Base-by-base conservation (phyloP, 2,797 vertebrate species). In the Peromyscus melanophrys region DNA sequence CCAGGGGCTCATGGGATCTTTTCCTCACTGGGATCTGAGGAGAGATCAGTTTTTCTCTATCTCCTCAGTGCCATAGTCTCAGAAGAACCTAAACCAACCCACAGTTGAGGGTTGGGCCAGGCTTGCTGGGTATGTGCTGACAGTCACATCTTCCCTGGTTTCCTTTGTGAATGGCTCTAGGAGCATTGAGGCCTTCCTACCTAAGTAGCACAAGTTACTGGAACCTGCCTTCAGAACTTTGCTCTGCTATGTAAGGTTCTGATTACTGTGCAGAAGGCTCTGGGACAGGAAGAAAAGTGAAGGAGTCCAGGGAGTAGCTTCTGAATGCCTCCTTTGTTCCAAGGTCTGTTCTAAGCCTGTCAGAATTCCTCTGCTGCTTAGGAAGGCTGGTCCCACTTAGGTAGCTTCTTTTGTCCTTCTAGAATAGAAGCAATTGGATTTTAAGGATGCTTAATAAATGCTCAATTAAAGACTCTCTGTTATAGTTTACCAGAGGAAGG, bases 321-420 rank as follows among this genome's bases (percentile, higher is more conserved):
- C 37, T 57, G 40, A 92, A 90, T 67, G 37, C 9, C 11, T 89
- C 21, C 40, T 89, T 85, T 94, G 55, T 89, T 69, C 67, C 2
- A 85, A 40, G 23, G 46, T n/a, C 11, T 65, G 27, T 73, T n/a
- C 55, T n/a, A 61, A 95, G 16, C 16, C 16, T 17, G 9, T 86
- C 78, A 86, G 55, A 96, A 95, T 92, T 34, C 71, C 87, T 65
- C 93, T 92, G 37, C 14, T 92, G 75, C 19, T 2, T 46, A 92
- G 31, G 75, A 76, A 93, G 88, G 59, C 61, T 95, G 16, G 57
- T 13, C 37, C 5, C 14, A 78, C 43, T 46, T 49, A 52, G 4
- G 23, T 61, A 83, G n/a, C 13, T 46, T 40, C 29, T 89, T 13
- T n/a, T 1, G 6, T 25, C 21, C 23, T 63, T 93, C 69, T 76